phyloP scores from a whole-genome alignment of 2,113 vertebrate genomes.

The Chunga burmeisteri region DNA sequence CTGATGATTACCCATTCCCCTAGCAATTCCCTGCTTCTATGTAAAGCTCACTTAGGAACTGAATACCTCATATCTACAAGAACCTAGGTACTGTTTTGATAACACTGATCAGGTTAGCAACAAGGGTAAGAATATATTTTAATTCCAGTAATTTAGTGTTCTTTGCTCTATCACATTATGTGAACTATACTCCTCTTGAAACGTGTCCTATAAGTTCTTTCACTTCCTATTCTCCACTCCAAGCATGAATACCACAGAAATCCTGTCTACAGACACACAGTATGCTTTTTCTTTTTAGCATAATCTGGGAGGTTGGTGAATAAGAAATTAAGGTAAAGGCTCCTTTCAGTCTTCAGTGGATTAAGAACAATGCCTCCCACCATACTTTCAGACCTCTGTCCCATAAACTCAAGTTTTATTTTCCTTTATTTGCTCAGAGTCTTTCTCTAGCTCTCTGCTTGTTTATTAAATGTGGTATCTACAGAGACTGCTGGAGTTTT shows the following conservation, averaged over 20 bases:
- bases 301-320: not conserved
- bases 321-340: not conserved
- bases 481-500: not conserved
- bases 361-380: not conserved
- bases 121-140: not conserved
- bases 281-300: not conserved
- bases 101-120: not conserved
- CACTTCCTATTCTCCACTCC: not conserved
- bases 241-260: not conserved
- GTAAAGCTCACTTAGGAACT: not conserved
- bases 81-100: not conserved
- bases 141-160: not conserved
- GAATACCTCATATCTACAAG: not conserved
- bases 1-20: not conserved
- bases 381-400: not conserved
- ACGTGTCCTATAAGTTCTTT: not conserved
- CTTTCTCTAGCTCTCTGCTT: not conserved
- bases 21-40: not conserved
- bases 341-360: not conserved
- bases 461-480: not conserved
- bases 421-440: not conserved
- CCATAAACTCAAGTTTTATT: not conserved
- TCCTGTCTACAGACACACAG: not conserved
- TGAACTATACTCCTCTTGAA: not conserved
- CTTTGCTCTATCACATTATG: not conserved